phyloP scores from a whole-genome alignment of 2,888 invertebrate species.

The Agrotis segetum region DNA sequence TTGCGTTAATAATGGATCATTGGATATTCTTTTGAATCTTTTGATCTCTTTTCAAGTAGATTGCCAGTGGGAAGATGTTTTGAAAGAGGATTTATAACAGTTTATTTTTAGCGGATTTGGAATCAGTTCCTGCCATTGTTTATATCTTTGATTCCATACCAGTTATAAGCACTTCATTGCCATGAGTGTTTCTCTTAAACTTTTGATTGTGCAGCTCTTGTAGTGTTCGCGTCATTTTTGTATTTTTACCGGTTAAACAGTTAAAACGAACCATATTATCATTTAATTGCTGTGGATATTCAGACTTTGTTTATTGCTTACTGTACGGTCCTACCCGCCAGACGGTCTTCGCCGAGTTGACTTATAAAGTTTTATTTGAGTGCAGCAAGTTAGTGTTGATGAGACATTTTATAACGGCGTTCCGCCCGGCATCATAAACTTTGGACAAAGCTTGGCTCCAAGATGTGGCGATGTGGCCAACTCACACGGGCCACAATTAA shows the following conservation, averaged over 20 bases:
- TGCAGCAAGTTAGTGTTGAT: constrained; percentile 73
- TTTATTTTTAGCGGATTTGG: background rate
- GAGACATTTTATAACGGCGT: constrained; percentile 73
- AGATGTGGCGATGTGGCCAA: constrained; percentile 26
- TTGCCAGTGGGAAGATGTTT: constrained; percentile 13
- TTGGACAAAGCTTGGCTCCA: constrained; percentile 44
- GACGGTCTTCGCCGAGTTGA: no score
- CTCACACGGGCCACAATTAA: constrained; percentile 40
- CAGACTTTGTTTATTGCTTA: no score
- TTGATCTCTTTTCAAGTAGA: constrained; percentile 20
- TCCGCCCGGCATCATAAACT: constrained; percentile 62
- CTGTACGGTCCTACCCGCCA: no score
- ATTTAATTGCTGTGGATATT: no score
- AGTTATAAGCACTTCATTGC: background rate
- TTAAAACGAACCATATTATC: no score
- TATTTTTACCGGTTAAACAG: constrained; percentile 75
- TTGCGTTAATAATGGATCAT: constrained; percentile 69
- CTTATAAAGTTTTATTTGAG: constrained; percentile 80
- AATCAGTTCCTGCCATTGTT: background rate
- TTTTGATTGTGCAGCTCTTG: constrained; percentile 39
- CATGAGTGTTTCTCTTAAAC: constrained; percentile 41
- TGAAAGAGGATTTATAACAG: background rate
- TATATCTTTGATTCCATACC: background rate
- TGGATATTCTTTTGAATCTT: constrained; percentile 45
- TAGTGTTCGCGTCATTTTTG: constrained; percentile 55